Evolutionary conservation across 2,797 vertebrate species (phyloP).

Genomic region (Pteronotus mesoamericanus): DNA sequence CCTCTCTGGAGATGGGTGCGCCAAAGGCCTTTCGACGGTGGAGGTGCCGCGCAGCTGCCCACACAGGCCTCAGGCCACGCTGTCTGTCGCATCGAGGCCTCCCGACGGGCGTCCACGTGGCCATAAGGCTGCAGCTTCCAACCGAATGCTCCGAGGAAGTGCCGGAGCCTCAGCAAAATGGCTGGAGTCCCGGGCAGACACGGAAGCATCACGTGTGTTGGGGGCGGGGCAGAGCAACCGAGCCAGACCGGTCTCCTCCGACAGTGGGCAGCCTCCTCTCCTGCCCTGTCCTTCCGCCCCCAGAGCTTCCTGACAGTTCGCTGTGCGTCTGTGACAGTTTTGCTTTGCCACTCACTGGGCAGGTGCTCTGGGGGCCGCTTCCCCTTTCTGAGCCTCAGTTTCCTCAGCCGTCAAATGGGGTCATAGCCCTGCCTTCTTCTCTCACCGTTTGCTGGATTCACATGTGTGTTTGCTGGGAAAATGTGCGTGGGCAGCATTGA

Average conservation of each 20-base stretch:
- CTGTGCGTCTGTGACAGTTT: rapidly evolving
- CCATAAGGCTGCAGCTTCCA: background rate
- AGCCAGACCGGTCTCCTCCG: rapidly evolving
- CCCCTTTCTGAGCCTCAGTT: background rate
- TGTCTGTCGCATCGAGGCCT: rapidly evolving
- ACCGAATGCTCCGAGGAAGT: background rate
- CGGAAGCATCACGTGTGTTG: rapidly evolving
- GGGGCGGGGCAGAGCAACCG: background rate
- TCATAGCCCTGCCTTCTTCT: rapidly evolving
- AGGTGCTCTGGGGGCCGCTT: rapidly evolving
- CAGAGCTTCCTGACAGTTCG: rapidly evolving
- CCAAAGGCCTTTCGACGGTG: background rate
- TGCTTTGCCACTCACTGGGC: background rate
- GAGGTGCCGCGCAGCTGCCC: background rate
- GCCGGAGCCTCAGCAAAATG: rapidly evolving
- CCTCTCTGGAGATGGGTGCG: background rate
- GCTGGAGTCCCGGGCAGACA: background rate
- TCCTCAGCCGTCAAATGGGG: background rate
- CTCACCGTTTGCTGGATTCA: rapidly evolving
- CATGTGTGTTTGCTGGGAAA: rapidly evolving
- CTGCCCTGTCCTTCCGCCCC: rapidly evolving
- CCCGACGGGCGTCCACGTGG: background rate
- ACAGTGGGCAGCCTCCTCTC: rapidly evolving
- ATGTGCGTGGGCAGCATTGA: rapidly evolving
- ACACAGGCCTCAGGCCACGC: rapidly evolving